Conservation (phyloP, 1,140 invertebrate genomes). For the Orussus abietinus region DNA sequence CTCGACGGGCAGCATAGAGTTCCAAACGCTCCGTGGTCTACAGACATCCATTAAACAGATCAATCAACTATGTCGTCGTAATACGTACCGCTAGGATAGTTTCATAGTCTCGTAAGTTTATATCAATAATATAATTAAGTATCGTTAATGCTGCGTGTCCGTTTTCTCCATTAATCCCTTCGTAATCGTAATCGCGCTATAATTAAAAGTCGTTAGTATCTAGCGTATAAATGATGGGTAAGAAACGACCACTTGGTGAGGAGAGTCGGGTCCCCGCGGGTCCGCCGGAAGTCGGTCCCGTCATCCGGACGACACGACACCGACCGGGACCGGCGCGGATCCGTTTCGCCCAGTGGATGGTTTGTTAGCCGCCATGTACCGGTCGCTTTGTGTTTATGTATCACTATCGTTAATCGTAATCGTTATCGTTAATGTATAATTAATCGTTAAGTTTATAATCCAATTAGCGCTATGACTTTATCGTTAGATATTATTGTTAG, state of each 20-base stretch:
- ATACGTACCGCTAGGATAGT: conserved; percentile 53
- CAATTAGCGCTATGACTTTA: conserved; percentile 44
- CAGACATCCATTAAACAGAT: conserved; percentile 56
- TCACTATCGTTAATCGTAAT: conserved; percentile 24
- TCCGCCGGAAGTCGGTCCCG: too few relatives aligned
- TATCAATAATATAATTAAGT: conserved; percentile 54
- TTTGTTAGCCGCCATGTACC: conserved; percentile 50
- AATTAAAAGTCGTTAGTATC: conserved; percentile 48
- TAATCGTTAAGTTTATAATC: conserved; percentile 41
- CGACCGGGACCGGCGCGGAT: conserved; percentile 31
- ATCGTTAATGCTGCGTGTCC: conserved; percentile 45
- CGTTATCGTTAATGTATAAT: conserved; percentile 36
- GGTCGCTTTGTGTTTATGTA: conserved; percentile 24
- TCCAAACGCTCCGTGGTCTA: conserved; percentile 55
- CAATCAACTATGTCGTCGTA: conserved; percentile 53
- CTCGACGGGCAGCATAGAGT: conserved; percentile 52
- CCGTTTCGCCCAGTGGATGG: conserved; percentile 46
- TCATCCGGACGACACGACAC: too few relatives aligned
- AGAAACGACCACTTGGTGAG: conserved; percentile 51
- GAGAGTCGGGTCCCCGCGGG: conserved; percentile 42
- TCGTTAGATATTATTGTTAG: conserved; percentile 47
- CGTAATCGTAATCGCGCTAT: conserved; percentile 28
- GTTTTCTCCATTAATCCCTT: conserved; percentile 12
- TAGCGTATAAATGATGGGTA: conserved; percentile 55
- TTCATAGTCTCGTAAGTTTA: conserved; percentile 53